Evolutionary conservation across 2,888 invertebrate genomes (phyloP).

Genomic region (Chymomyza caudatula): DNA sequence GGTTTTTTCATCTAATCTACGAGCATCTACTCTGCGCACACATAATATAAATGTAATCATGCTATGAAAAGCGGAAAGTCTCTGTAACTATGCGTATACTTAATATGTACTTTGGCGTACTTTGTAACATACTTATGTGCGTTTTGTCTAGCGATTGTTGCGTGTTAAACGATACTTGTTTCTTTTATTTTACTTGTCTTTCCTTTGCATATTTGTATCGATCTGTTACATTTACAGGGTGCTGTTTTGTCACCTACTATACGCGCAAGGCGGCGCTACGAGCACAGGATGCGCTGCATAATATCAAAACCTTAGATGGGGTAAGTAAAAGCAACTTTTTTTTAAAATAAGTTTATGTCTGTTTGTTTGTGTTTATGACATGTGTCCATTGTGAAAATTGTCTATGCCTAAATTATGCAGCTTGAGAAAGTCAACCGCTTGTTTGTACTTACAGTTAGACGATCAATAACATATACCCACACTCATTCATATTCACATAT

Average conservation of each 20-base stretch:
- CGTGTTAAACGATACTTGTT: constrained; percentile 8
- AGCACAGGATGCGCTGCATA: constrained; percentile 99
- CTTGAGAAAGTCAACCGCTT: constrained; percentile 63
- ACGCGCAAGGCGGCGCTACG: constrained; percentile 97
- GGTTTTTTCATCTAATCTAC: too few relatives aligned
- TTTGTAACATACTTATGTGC: constrained; percentile 54
- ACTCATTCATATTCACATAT: constrained; percentile 2
- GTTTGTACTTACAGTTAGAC: constrained; percentile 22
- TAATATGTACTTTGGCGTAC: background rate
- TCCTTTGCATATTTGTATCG: constrained; percentile 23
- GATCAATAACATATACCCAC: constrained; percentile 57
- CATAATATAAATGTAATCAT: background rate
- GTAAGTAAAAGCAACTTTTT: constrained; percentile 83
- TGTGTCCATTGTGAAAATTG: constrained; percentile 9
- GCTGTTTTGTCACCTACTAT: constrained; percentile 99
- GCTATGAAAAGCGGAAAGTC: background rate
- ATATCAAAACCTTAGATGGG: constrained; percentile 97
- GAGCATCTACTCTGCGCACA: background rate
- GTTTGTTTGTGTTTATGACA: constrained; percentile 22
- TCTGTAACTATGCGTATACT: background rate
- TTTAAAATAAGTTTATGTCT: constrained; percentile 19
- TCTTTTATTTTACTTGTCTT: background rate
- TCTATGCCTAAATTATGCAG: constrained; percentile 53
- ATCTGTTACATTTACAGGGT: constrained; percentile 81
- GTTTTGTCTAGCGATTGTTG: constrained; percentile 52